Base-by-base conservation (phyloP, 2,797 vertebrate genomes). In the Enteromius viviparus region DNA sequence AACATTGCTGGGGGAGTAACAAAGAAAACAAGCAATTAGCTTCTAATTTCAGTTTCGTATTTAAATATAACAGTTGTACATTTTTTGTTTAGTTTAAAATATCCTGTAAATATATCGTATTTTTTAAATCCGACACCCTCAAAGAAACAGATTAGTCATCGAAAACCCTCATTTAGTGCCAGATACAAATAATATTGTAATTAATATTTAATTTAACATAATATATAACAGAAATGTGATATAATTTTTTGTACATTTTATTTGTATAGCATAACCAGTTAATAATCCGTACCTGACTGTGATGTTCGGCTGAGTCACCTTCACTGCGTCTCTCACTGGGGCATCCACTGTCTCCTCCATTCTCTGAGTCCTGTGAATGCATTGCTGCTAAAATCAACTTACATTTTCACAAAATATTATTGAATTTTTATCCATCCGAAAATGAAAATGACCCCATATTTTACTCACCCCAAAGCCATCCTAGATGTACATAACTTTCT, bases 251-350 rank as follows among this genome's bases (percentile, higher is more conserved):
- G 9, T 6, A 26, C 29, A 8, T 6, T 10, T 66, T 21, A 68
- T 68, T 66, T 66, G 32, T 42, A 71, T 45, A 4, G 1, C 26
- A 42, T 71, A 45, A n/a, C 10, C 47, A 34, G 2, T 7, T 58
- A 17, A 45, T 49, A 17, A 60, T 49, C 11, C 32, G 87, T 92
- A 98, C 97, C 88, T 94, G 96, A 14, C 96, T 97, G 19, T 92
- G 89, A 21, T 96, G 95, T 89, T 99, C 97, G 32, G 92, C 90
- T 9, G 93, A 92, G 66, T 99, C 98, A 3, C 95, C 93, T 14
- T 99, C 97, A 60, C 96, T 96, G 89, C 97, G 95, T 90, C 92
- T 96, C 93, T 99, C 98, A 75, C 97, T 99, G 77, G 98, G 97
- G 87, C 93, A 99, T 15, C 98, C 98, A 1, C 98, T 99, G 91